phyloP scores from a whole-genome alignment of 1,140 invertebrate species.

The Cydia fagiglandana region DNA sequence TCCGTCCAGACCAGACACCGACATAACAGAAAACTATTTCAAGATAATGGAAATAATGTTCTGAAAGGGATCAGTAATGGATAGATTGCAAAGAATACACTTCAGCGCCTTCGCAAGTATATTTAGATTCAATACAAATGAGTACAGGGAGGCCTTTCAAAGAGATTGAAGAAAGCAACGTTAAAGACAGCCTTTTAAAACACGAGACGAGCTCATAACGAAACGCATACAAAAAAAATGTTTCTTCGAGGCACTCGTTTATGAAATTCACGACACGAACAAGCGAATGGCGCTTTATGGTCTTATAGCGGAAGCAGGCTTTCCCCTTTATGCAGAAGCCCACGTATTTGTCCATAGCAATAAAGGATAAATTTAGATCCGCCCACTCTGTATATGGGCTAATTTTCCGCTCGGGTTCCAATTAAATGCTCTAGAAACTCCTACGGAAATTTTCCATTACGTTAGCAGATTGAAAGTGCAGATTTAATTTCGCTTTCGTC shows the following conservation, averaged over 20 bases:
- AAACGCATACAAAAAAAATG: conserved; percentile 1
- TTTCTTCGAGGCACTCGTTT: not conserved
- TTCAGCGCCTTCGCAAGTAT: no score
- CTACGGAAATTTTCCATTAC: conserved; percentile 38
- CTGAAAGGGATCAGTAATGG: not conserved
- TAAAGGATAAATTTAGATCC: conserved; percentile 43
- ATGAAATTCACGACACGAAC: conserved; percentile 7
- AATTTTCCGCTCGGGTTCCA: conserved; percentile 26
- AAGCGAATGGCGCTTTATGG: conserved; percentile 7
- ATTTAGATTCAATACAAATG: conserved; percentile 8
- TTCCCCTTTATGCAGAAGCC: not conserved
- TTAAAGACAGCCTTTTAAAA: not conserved
- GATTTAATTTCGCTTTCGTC: conserved; percentile 1
- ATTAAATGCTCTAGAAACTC: conserved; percentile 21
- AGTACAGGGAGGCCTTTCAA: not conserved
- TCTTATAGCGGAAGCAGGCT: conserved; percentile 17
- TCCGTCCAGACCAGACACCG: not conserved
- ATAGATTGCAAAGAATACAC: conserved; percentile 5
- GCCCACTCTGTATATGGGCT: conserved; percentile 36
- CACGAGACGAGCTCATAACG: not conserved
- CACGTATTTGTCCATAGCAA: not conserved
- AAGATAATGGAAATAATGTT: not conserved
- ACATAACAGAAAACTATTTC: not conserved
- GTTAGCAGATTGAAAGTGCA: not conserved
- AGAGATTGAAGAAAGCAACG: not conserved